Percentiles rank a stretch among this genome's conserved stretches.
These are phyloP conservation scores for Zonitis immaculata DNA, from an alignment of 2,888 invertebrate species.

Conservation along the genomic window DNA sequence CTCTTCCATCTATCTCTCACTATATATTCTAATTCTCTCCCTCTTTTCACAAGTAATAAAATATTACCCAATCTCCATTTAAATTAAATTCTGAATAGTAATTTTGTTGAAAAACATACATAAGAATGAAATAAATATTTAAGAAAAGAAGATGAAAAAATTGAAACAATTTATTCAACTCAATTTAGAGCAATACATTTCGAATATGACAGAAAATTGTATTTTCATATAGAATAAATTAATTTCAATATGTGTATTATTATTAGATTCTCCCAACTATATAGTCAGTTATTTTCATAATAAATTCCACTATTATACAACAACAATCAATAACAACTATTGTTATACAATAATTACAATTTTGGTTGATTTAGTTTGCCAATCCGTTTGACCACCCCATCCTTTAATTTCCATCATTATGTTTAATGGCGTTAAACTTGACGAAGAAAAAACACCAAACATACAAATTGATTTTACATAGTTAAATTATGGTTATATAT, in stretches of 20 bases:
- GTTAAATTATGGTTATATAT: conserved; percentile 49
- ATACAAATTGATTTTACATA: conserved; percentile 49
- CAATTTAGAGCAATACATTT: neutral
- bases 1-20: neutral
- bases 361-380: conserved; percentile 47
- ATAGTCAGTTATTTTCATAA: conserved; percentile 39
- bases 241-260: too few relatives aligned
- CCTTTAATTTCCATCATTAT: conserved; percentile 48
- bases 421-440: conserved; percentile 47
- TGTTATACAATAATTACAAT: conserved; percentile 47
- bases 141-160: neutral
- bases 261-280: conserved; percentile 33
- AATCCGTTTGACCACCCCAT: conserved; percentile 41
- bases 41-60: conserved; percentile 16
- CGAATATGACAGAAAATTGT: too few relatives aligned
- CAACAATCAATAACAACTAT: conserved; percentile 46
- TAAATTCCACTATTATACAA: conserved; percentile 45
- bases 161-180: neutral
- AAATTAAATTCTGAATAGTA: conserved; percentile 23
- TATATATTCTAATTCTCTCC: conserved; percentile 11
- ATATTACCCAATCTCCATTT: conserved; percentile 23
- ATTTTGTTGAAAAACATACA: conserved; percentile 1
- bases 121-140: too few relatives aligned
- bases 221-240: too few relatives aligned
- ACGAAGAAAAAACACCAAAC: conserved; percentile 42